phyloP scores from a whole-genome alignment of 2,888 invertebrate genomes.

The Coelopa pilipes region DNA sequence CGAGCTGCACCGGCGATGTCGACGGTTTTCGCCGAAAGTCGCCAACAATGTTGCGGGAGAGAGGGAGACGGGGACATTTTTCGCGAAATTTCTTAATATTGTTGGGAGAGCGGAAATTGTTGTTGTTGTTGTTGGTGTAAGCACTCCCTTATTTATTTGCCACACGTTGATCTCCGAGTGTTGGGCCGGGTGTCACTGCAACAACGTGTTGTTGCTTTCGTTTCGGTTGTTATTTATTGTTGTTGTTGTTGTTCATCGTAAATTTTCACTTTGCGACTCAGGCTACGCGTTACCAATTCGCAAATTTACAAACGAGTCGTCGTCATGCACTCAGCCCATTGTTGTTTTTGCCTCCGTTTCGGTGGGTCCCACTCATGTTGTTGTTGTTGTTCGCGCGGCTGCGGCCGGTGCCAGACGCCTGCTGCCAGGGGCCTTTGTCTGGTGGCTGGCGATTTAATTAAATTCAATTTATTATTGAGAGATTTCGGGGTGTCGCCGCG shows the following conservation, averaged over 20 bases:
- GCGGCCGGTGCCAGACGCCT: background rate
- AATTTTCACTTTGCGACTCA: too few relatives aligned
- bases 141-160: conserved; percentile 25
- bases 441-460: conserved; percentile 28
- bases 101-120: conserved; percentile 6
- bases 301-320: conserved; percentile 19
- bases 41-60: conserved; percentile 11
- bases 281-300: background rate
- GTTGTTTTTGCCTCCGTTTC: too few relatives aligned
- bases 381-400: background rate
- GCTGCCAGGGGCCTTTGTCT: background rate
- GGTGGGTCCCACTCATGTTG: background rate
- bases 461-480: conserved; percentile 36
- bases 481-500: conserved; percentile 28
- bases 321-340: too few relatives aligned
- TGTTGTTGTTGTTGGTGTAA: conserved; percentile 3
- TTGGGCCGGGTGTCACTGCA: background rate
- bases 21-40: conserved; percentile 1
- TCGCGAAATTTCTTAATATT: background rate
- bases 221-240: conserved; percentile 3
- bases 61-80: background rate
- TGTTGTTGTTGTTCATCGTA: conserved; percentile 12
- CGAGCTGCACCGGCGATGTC: background rate
- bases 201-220: background rate
- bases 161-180: conserved; percentile 24